Conservation (phyloP, 2,113 vertebrate genomes). For the Hylia prasina region DNA sequence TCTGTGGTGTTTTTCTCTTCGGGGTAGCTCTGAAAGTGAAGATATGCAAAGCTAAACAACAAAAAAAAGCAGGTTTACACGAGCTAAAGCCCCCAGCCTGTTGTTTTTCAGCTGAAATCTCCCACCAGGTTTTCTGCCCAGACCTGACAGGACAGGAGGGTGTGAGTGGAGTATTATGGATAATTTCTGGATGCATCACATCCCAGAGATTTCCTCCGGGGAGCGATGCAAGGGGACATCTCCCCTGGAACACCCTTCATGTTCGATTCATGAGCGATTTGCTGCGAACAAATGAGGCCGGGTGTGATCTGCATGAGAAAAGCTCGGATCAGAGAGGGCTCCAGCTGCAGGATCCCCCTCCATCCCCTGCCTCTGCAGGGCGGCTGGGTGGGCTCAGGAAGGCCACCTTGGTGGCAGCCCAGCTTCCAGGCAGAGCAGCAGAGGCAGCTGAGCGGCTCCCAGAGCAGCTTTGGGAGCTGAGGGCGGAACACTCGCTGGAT, state of each 20-base stretch:
- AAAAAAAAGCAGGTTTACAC: neutral
- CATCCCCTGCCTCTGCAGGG: neutral
- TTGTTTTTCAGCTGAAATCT: neutral
- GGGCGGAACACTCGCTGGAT: neutral
- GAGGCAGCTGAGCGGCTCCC: neutral
- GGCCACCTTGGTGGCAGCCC: neutral
- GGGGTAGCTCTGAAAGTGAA: neutral
- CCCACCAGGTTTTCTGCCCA: neutral
- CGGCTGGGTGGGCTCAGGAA: neutral
- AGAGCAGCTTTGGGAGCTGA: neutral
- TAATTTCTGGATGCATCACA: neutral
- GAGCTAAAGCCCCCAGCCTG: neutral
- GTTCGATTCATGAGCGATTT: neutral
- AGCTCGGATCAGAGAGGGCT: neutral
- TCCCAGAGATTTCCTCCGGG: neutral
- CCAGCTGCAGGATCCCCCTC: neutral
- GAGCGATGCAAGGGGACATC: neutral
- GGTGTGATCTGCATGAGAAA: constrained; percentile 17
- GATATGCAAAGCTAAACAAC: neutral
- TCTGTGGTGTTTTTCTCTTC: neutral
- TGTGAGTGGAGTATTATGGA: neutral
- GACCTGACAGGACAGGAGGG: neutral
- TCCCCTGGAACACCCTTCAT: neutral
- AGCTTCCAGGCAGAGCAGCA: neutral
- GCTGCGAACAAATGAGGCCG: neutral